Evolutionary conservation across 2,797 vertebrate species (phyloP).

Genomic region (Halcyon badia): DNA sequence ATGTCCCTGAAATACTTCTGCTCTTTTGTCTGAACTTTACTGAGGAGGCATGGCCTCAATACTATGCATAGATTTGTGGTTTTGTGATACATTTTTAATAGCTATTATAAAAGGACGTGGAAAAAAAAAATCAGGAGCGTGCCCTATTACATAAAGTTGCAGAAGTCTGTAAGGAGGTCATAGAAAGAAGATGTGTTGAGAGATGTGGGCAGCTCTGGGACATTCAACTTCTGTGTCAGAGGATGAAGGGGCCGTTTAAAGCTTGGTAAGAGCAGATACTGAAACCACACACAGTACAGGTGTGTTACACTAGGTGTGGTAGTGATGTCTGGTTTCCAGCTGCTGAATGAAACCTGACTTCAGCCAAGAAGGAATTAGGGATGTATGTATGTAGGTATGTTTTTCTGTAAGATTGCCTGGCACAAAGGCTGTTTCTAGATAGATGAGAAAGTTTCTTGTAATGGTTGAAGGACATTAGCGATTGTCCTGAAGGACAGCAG

Average conservation of each 20-base stretch:
- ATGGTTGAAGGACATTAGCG: neutral
- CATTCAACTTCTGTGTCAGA: neutral
- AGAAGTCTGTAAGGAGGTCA: neutral
- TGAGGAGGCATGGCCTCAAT: neutral
- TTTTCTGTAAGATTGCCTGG: neutral
- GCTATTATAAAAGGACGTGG: neutral
- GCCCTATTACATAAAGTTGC: neutral
- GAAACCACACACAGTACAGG: neutral
- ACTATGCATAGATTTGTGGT: neutral
- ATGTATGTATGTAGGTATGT: neutral
- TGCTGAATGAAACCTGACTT: neutral
- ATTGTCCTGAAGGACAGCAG: neutral
- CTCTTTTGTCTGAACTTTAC: neutral
- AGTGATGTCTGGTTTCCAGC: neutral
- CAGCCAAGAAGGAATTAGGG: neutral
- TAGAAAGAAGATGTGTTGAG: neutral
- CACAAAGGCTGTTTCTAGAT: neutral
- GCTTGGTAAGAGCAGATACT: neutral
- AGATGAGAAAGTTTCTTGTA: neutral
- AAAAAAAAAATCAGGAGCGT: neutral
- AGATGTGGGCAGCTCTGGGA: neutral
- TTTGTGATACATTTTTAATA: neutral
- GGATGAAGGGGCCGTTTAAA: neutral
- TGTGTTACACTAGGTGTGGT: neutral
- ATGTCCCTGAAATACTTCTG: neutral